Base-by-base conservation (phyloP, 2,113 vertebrate genomes). In the Paracanthobrama guichenoti region DNA sequence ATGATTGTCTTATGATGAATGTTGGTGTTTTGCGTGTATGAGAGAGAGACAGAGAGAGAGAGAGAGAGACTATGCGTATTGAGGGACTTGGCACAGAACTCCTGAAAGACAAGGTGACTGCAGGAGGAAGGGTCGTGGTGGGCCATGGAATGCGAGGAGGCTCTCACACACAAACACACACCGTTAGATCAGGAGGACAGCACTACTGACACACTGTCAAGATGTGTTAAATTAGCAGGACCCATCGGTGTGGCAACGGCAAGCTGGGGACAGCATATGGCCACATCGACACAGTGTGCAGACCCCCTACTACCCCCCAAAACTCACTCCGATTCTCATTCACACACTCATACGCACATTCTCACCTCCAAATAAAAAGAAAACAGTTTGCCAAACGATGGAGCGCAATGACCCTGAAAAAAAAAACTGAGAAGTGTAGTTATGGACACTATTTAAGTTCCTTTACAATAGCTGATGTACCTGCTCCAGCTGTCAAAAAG, bases 211-310 rank as follows among this genome's bases (percentile, higher is more conserved):
- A 94, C 93, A 83, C 93, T 95, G 94, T 95, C 94, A 95, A 93
- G 93, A 95, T 91, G 94, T 95, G 94, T 95, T 95, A 95, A 92
- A 92, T 93, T 93, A 90, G 88, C 84, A 75, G 92, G 88, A 91
- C 88, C 91, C 92, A 92, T 86, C 89, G 93, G 89, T 16, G 89
- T 93, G 94, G 93, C 90, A 94, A 93, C 90, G 85, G 92, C 94
- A 95, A 94, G 92, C 94, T 93, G 93, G 93, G 94, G 93, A 94
- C 92, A 92, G 90, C 94, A 95, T 95, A 95, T 95, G 94, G 94
- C 91, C 84, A 71, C 31, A 35, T 88, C 78, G 39, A 88, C 83
- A 84, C 89, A 84, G 86, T 85, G 60, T 44, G 80, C 44, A 76
- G 78, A 81, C 79, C 79, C 85, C 77, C 87, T 82, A 66, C 62